phyloP scores from a whole-genome alignment of 2,113 vertebrate species.

The Alligator mississippiensis region DNA sequence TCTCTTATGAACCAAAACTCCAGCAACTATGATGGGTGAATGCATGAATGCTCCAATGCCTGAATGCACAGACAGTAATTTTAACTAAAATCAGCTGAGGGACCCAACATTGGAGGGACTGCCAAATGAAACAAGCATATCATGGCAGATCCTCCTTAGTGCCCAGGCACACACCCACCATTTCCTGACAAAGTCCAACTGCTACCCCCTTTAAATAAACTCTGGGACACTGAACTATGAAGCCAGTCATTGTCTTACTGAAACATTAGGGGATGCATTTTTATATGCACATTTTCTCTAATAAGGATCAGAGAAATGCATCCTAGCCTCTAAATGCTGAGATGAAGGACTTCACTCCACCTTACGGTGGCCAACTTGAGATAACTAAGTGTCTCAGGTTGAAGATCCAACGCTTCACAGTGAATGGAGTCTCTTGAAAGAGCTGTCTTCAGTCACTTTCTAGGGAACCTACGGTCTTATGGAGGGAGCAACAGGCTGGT shows the following conservation, averaged over 20 bases:
- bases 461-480: background rate
- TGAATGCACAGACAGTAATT: background rate
- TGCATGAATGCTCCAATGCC: rapidly evolving
- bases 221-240: background rate
- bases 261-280: background rate
- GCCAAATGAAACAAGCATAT: background rate
- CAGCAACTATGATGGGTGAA: background rate
- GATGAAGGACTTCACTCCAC: constrained; percentile 18
- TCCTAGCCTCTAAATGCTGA: background rate
- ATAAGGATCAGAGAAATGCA: background rate
- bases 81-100: background rate
- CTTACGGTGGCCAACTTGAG: background rate
- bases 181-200: background rate
- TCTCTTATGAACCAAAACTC: background rate
- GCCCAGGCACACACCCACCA: rapidly evolving
- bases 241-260: background rate
- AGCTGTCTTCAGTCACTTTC: constrained; percentile 1
- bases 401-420: constrained; percentile 3
- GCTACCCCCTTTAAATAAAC: background rate
- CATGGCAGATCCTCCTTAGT: background rate
- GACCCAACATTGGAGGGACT: background rate
- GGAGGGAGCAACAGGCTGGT: background rate
- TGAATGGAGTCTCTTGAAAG: background rate
- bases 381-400: background rate
- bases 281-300: background rate